Evolutionary conservation across 2,797 vertebrate species (phyloP).

Genomic region (Octomys mimax): DNA sequence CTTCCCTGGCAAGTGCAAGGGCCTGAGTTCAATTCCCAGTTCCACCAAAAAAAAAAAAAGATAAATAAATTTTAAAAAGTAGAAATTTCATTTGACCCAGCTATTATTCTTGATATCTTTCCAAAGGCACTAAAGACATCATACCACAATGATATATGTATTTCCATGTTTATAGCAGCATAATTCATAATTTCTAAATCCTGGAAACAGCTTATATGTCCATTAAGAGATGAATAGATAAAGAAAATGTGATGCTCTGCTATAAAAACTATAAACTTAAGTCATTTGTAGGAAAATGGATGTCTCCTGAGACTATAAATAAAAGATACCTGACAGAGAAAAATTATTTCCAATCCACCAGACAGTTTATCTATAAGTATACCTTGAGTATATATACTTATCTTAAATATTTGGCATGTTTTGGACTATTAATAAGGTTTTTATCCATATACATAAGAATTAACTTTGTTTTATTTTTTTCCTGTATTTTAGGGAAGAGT

Average conservation of each 20-base stretch:
- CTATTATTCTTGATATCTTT: background rate
- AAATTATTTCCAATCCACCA: background rate
- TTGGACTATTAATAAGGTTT: background rate
- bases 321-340: background rate
- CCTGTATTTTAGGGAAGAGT: too few species aligned
- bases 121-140: background rate
- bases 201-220: background rate
- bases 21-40: too few species aligned
- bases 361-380: background rate
- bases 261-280: background rate
- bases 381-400: background rate
- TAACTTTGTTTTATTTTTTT: background rate
- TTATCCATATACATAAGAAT: background rate
- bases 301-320: background rate
- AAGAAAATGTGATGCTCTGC: background rate
- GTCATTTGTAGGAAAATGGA: background rate
- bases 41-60: background rate
- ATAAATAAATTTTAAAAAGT: background rate
- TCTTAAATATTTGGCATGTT: background rate
- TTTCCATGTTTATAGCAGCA: background rate
- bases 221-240: background rate
- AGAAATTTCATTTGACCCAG: background rate
- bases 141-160: background rate
- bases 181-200: background rate
- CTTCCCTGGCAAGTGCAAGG: too few species aligned